Conservation (phyloP, 2,797 vertebrate species). For the Australoheros facetus region DNA sequence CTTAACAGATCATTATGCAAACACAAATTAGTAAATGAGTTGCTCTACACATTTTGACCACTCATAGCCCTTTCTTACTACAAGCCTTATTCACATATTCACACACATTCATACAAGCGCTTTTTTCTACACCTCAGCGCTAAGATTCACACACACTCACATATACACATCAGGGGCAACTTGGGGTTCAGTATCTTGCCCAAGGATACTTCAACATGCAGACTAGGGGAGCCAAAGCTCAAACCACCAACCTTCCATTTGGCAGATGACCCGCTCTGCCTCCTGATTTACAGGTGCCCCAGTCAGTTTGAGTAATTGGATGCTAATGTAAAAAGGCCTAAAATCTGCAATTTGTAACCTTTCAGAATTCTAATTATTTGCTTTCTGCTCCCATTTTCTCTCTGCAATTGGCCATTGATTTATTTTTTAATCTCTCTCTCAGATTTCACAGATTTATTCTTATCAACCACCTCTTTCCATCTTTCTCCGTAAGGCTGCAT, state of each 20-base stretch:
- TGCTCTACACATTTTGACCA: neutral
- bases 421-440: neutral
- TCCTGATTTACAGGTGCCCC: neutral
- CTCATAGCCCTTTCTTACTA: neutral
- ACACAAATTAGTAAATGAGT: neutral
- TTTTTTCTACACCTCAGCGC: neutral
- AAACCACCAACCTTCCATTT: neutral
- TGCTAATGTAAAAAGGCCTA: neutral
- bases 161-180: neutral
- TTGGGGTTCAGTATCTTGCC: neutral
- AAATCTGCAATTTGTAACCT: neutral
- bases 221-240: neutral
- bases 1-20: neutral
- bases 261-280: neutral
- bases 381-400: neutral
- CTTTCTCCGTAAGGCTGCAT: neutral
- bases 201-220: neutral
- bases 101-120: neutral
- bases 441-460: slow-evolving; percentile 11
- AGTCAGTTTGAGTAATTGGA: neutral
- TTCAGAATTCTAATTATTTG: neutral
- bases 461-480: slow-evolving; percentile 9
- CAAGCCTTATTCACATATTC: neutral
- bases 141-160: neutral
- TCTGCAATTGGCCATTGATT: neutral